Conservation (phyloP, 2,888 invertebrate species). For the Orchestes rusci region DNA sequence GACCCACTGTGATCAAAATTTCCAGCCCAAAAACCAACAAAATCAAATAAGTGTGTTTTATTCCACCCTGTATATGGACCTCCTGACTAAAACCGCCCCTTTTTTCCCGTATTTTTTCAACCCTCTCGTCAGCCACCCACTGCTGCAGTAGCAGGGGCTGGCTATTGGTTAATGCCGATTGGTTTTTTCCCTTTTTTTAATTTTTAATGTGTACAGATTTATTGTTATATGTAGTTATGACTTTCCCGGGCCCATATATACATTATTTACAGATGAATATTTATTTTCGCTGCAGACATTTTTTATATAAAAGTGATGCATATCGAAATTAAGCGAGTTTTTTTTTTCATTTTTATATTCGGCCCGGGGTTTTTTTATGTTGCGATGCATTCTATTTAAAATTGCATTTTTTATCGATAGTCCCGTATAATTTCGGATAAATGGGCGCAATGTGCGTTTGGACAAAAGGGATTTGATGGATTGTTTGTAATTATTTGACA, state of each 20-base stretch:
- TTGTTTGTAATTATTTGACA: too few species aligned
- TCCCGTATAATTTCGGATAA: slow-evolving; percentile 11
- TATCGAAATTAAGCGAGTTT: slow-evolving; percentile 34
- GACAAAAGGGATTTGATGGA: too few species aligned
- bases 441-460: too few species aligned
- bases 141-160: slow-evolving; percentile 28
- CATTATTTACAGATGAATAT: slow-evolving; percentile 40
- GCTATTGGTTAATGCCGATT: slow-evolving; percentile 38
- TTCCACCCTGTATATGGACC: too few species aligned
- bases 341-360: slow-evolving; percentile 13
- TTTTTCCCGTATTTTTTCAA: slow-evolving; percentile 20
- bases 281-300: slow-evolving; percentile 36
- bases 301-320: slow-evolving; percentile 35
- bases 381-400: slow-evolving; percentile 28
- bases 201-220: slow-evolving; percentile 37
- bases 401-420: slow-evolving; percentile 13
- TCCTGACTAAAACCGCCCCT: slow-evolving; percentile 13
- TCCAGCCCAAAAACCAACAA: too few species aligned
- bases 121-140: slow-evolving; percentile 14
- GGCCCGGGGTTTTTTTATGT: slow-evolving; percentile 14
- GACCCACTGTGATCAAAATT: too few species aligned
- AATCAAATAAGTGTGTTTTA: too few species aligned
- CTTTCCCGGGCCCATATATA: slow-evolving; percentile 30
- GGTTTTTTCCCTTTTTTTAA: slow-evolving; percentile 35
- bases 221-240: slow-evolving; percentile 39